Evolutionary conservation across 30 jellyfish, hydroid and myxozoan genomes (phyloP).

Genomic region (Mastigias papua): DNA sequence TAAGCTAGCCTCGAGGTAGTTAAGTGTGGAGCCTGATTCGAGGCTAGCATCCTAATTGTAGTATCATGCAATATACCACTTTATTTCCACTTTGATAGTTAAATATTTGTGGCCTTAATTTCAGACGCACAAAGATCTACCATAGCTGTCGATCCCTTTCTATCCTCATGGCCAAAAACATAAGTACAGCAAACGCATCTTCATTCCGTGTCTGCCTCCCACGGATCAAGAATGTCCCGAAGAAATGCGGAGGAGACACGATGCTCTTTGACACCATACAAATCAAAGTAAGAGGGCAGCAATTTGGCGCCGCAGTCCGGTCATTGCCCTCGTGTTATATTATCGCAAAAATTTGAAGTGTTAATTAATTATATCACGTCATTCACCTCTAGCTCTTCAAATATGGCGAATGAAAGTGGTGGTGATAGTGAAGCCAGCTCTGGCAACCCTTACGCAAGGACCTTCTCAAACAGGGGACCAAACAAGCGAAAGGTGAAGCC

Average conservation of each 20-base stretch:
- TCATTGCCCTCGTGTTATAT: neutral
- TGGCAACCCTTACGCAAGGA: slow-evolving; percentile 16
- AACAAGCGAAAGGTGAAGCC: slow-evolving; percentile 87
- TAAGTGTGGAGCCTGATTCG: too few species aligned
- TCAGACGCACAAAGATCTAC: too few species aligned
- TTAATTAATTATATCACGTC: neutral
- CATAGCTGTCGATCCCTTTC: too few species aligned
- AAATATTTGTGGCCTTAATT: too few species aligned
- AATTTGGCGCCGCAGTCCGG: neutral
- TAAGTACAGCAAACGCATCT: too few species aligned
- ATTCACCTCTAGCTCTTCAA: neutral
- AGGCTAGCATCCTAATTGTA: too few species aligned
- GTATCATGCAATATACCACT: too few species aligned
- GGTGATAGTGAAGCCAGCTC: slow-evolving; percentile 27
- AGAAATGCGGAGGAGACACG: slow-evolving; percentile 30
- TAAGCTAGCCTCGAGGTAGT: neutral
- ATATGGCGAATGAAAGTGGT: slow-evolving; percentile 29
- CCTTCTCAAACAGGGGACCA: slow-evolving; percentile 88
- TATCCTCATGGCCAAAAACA: too few species aligned
- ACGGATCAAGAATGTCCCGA: too few species aligned
- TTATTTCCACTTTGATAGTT: too few species aligned
- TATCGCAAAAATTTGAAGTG: neutral
- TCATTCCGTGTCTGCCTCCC: too few species aligned
- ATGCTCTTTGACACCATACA: neutral
- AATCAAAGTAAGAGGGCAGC: neutral